A percentile compares a stretch with the other conserved stretches of the same genome.
Evolutionary conservation across 2,797 vertebrate species (phyloP).

Genomic region (Catharus ustulatus): DNA sequence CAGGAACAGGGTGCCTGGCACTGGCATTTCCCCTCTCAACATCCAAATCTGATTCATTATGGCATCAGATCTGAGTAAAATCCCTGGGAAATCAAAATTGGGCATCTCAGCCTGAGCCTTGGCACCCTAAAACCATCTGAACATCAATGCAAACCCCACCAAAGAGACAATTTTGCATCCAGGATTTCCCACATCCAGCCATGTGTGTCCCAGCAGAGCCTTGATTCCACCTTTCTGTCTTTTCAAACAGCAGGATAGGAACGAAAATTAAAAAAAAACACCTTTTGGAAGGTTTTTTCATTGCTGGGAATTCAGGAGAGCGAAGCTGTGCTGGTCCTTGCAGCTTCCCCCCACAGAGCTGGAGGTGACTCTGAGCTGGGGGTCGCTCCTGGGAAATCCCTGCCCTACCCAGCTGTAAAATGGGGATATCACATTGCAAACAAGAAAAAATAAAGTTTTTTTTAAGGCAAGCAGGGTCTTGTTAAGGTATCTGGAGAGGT

Average conservation of each 20-base stretch:
- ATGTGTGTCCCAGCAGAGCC: background rate
- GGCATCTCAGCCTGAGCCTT: background rate
- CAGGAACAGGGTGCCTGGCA: background rate
- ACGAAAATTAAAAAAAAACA: accelerated
- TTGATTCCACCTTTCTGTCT: background rate
- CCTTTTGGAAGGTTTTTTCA: background rate
- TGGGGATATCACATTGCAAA: background rate
- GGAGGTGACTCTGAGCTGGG: background rate
- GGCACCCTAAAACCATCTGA: background rate
- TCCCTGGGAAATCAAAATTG: background rate
- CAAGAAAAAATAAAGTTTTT: background rate
- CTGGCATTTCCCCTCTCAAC: background rate
- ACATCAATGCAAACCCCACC: background rate
- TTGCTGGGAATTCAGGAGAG: background rate
- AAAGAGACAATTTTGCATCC: background rate
- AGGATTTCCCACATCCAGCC: accelerated
- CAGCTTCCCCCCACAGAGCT: accelerated
- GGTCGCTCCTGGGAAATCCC: background rate
- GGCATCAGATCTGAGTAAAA: background rate
- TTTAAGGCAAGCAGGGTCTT: background rate
- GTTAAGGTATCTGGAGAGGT: background rate
- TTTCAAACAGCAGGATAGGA: background rate
- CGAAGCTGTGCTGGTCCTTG: too few species aligned
- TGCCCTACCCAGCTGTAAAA: background rate
- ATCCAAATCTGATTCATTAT: accelerated